These are phyloP conservation scores for Drosophila nigrodunni DNA, from an alignment of 1,140 invertebrate species.

Conservation along the genomic window DNA sequence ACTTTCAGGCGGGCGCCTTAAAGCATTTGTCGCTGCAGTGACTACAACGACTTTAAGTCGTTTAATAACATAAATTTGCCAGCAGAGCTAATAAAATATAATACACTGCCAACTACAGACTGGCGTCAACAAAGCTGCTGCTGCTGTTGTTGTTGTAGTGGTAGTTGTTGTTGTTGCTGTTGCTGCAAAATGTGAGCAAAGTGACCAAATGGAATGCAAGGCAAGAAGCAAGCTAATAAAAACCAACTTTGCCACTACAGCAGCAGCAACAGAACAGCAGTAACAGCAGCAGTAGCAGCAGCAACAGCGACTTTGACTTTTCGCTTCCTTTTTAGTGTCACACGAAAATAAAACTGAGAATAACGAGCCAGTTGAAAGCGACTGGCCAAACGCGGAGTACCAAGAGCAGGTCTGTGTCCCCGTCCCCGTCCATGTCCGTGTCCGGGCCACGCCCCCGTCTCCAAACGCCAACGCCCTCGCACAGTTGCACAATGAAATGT, in stretches of 20 bases:
- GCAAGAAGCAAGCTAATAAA: conserved; percentile 65
- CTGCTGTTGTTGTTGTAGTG: not conserved
- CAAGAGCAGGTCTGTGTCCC: not conserved
- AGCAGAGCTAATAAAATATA: conserved; percentile 71
- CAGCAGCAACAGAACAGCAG: conserved; percentile 9
- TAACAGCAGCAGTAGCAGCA: conserved; percentile 7
- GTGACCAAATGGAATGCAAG: conserved; percentile 62
- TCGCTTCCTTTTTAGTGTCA: conserved; percentile 69
- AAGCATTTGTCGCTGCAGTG: conserved; percentile 34
- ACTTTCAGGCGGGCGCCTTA: conserved; percentile 28
- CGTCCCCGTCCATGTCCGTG: not conserved
- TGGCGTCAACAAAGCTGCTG: conserved; percentile 31
- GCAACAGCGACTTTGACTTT: conserved; percentile 57
- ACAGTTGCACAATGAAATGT: conserved; percentile 75
- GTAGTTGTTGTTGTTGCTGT: conserved; percentile 1
- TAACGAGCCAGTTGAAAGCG: conserved; percentile 63
- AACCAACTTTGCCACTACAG: conserved; percentile 56
- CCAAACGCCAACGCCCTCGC: conserved; percentile 51
- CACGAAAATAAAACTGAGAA: conserved; percentile 74
- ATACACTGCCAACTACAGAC: conserved; percentile 64
- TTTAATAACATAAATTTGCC: conserved; percentile 49
- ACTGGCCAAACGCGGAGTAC: conserved; percentile 18
- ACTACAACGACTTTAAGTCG: conserved; percentile 43
- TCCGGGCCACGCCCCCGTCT: conserved; percentile 41
- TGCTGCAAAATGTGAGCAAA: conserved; percentile 41